Percentiles rank a stretch among this genome's conserved stretches.
These are phyloP conservation scores for Chaenodraco wilsoni DNA, from an alignment of 2,797 vertebrate genomes.

Conservation along the genomic window DNA sequence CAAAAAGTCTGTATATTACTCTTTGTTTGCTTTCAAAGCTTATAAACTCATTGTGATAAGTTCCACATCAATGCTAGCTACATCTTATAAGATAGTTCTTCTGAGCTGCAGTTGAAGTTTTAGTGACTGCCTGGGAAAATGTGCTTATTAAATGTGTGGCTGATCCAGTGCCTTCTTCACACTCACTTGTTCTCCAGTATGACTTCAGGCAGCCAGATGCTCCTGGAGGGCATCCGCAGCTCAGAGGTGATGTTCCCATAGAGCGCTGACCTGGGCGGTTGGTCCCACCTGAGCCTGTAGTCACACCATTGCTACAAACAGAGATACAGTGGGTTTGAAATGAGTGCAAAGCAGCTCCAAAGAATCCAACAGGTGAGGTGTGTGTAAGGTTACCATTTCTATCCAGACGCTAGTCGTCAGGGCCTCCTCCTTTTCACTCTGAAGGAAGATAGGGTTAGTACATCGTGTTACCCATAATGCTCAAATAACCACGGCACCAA, in stretches of 20 bases:
- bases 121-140: background rate
- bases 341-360: background rate
- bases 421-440: conserved; percentile 95
- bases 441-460: conserved; percentile 23
- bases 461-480: background rate
- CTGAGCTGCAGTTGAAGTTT: background rate
- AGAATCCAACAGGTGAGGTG: background rate
- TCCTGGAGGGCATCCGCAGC: conserved; percentile 89
- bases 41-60: background rate
- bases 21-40: background rate
- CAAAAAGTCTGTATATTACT: background rate
- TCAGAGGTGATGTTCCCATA: conserved; percentile 86
- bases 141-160: background rate
- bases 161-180: background rate
- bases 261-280: conserved; percentile 73
- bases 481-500: background rate
- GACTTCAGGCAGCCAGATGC: conserved; percentile 93
- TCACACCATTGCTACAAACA: conserved; percentile 90
- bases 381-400: conserved; percentile 88
- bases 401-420: conserved; percentile 96
- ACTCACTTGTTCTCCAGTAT: conserved; percentile 96
- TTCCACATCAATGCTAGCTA: background rate
- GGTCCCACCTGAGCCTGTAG: conserved; percentile 91
- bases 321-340: conserved; percentile 7
- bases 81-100: background rate